Evolutionary conservation across 23 tunicate species (phyloP), one percentile per base, ranked within the genome.

Genomic region (Trididemnum nubilum): DNA sequence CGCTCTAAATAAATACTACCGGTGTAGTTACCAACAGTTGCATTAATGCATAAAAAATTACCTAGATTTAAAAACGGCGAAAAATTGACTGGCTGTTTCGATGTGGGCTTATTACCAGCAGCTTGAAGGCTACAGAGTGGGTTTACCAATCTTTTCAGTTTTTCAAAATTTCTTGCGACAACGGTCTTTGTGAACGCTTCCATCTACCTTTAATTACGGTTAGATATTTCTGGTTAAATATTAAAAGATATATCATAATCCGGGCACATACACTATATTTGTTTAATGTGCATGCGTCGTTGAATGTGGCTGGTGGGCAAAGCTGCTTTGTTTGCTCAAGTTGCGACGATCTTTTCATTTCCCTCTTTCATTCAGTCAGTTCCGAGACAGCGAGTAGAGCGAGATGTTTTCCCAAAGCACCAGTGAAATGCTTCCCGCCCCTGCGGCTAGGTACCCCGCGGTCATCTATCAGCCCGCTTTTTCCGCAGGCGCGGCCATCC

Each of bases 361-460:
- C 15, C 12, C 54, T 7, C 15, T 63, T 63, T 9, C 23, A 23
- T 63, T 63, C n/a, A 24, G 70, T 63, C 5, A 24, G 31, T 22
- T 27, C 5, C 7, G 29, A 7, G 23, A 4, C 29, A 27, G 5
- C 15, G 9, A 15, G 12, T 34, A 39, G 57, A n/a, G 39, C n/a
- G 32, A 26, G 39, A 80, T 80, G 84, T 80, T 80, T 80, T 2
- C 84, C 3, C 19, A 75, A 19, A 78, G 59, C 3, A 63, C 78
- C 12, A 80, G 77, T 27, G 91, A 87, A 36, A 81, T 81, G 85
- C 49, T 87, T 21, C 85, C 81, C 23, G 91, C 85, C 32, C 89
- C 89, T 0, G 49, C 92, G 40, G 88, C 92, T 15, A 71, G 97
- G 40, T 92, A 92, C 57, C 89, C 96, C 30, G 84, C 82, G 30